phyloP scores from a whole-genome alignment of 2,888 invertebrate genomes.

The Xylocampa areola region DNA sequence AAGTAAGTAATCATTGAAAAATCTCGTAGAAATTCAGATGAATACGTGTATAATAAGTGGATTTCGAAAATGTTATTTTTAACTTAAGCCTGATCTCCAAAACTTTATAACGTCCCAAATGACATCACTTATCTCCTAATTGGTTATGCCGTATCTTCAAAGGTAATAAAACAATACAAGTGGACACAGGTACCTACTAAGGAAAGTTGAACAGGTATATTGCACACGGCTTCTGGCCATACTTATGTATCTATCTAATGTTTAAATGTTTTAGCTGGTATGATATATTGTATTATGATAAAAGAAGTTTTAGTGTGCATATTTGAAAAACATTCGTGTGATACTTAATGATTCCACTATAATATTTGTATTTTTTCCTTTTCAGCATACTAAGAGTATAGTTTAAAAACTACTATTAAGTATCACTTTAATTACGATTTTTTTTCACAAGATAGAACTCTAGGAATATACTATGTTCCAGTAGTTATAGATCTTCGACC shows the following conservation, averaged over 20 bases:
- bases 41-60: not conserved
- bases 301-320: not conserved
- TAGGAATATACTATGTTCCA: too few relatives aligned
- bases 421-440: too few relatives aligned
- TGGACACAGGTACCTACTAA: conserved; percentile 41
- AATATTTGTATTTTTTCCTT: conserved; percentile 16
- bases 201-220: conserved; percentile 53
- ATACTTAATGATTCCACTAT: conserved; percentile 8
- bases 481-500: too few relatives aligned
- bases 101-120: conserved; percentile 45
- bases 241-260: conserved; percentile 24
- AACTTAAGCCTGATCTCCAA: conserved; percentile 14
- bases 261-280: conserved; percentile 12
- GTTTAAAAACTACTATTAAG: too few relatives aligned
- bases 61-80: conserved; percentile 16
- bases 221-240: conserved; percentile 41
- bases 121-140: conserved; percentile 56
- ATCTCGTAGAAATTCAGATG: not conserved
- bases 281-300: conserved; percentile 18
- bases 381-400: too few relatives aligned
- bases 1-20: conserved; percentile 10
- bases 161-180: conserved; percentile 49
- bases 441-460: too few relatives aligned
- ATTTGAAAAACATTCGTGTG: conserved; percentile 10
- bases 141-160: conserved; percentile 43